A percentile compares a stretch with the other conserved stretches of the same genome.
These are phyloP conservation scores for Alviniconcha marisindica DNA, from an alignment of 1,140 invertebrate genomes.

Conservation along the genomic window DNA sequence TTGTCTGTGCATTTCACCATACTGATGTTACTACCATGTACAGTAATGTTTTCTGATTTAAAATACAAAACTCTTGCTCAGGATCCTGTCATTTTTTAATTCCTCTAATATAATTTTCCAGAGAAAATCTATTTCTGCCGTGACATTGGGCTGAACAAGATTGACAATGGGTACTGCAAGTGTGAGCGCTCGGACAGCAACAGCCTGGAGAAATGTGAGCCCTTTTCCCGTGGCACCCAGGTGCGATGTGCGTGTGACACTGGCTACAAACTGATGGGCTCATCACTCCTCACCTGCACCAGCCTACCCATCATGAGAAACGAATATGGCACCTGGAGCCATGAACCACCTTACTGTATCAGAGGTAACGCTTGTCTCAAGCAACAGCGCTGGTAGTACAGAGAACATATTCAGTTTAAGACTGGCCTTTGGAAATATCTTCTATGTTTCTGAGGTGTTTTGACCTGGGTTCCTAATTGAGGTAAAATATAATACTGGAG, in stretches of 20 bases:
- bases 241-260: slow-evolving; percentile 60
- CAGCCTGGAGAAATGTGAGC: slow-evolving; percentile 50
- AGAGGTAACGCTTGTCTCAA: slow-evolving; percentile 37
- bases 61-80: too few relatives aligned
- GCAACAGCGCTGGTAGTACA: too few relatives aligned
- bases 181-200: slow-evolving; percentile 46
- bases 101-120: too few relatives aligned
- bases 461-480: too few relatives aligned
- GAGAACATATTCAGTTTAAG: too few relatives aligned
- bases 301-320: slow-evolving; percentile 1
- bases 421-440: too few relatives aligned
- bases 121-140: slow-evolving; percentile 48
- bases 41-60: too few relatives aligned
- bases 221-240: slow-evolving; percentile 48
- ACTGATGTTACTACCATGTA: too few relatives aligned
- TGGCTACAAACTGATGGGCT: slow-evolving; percentile 53
- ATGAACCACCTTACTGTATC: slow-evolving; percentile 57
- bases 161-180: slow-evolving; percentile 54
- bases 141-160: slow-evolving; percentile 35
- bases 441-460: too few relatives aligned
- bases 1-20: too few relatives aligned
- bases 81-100: too few relatives aligned
- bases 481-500: too few relatives aligned
- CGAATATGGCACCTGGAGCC: slow-evolving; percentile 53
- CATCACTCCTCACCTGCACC: slow-evolving; percentile 52